Evolutionary conservation across 1,140 invertebrate genomes (phyloP), one percentile per base, ranked within the genome.

Genomic region (Megalopta genalis): DNA sequence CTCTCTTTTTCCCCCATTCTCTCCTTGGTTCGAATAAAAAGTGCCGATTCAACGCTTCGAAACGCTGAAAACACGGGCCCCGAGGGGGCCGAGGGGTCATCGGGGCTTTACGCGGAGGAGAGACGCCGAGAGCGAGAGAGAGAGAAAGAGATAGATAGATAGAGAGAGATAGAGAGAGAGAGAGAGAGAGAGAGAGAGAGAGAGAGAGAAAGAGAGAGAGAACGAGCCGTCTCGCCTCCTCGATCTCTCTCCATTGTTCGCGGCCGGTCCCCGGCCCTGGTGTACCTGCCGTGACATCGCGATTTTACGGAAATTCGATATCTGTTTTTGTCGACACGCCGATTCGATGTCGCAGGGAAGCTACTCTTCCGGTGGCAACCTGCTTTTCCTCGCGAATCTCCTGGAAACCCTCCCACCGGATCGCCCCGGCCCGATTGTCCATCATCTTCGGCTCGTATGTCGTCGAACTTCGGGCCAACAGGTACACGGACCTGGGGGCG

Each of bases 221-320:
- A 42, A 62, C 46, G 71, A 32, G 65, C 59, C 76, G 82, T 83
- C 63, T 68, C 67, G 75, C 71, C 75, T 71, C 59, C 62, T 79
- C 80, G 80, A 77, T 69, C 49, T 63, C 60, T 63, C 70, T 62
- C 68, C 71, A 87, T 88, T 89, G 87, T 88, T 73, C 85, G 72
- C 39, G 52, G 71, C 32, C 67, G 37, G 74, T 83, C 76, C 75
- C 83, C 80, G 64, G 77, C 32, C 27, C 66, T 67, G 60, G 21
- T n/a, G 54, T 82, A 82, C 83, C 81, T 86, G 78, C 82, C 79
- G 80, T 81, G 80, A 88, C 84, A 84, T 88, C 73, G 86, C 89
- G 87, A 89, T 92, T 91, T 91, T 88, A 90, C 86, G 88, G 90
- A 90, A 92, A 92, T 90, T 88, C 88, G 90, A 92, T 91, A 87